Evolutionary conservation across 2,888 invertebrate species (phyloP), one percentile per base, ranked within the genome.

Genomic region (Cephus pulcher): DNA sequence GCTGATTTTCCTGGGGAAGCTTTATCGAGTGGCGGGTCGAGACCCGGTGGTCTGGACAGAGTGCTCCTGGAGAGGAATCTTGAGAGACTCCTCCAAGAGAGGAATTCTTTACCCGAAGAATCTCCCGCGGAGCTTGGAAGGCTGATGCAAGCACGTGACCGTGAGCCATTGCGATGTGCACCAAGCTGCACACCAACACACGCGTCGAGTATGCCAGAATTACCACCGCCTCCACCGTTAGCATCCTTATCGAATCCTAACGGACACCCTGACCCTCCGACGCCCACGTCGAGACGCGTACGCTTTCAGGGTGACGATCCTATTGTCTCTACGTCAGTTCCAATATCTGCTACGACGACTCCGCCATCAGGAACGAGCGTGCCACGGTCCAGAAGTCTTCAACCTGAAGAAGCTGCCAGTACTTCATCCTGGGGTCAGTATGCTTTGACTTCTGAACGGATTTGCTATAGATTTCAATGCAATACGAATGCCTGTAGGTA

Each of bases 11-110:
- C 78, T 35, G 78, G 34, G 2, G 76, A 77, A 74, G 79, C 79
- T 6, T 82, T 86, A 15, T 82, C 86, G 3, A 80, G 84, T 12
- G 80, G 83, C 74, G 86, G 87, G 4, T 88, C 89, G 23, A 86
- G 88, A 77, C 83, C 87, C 56, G 90, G 90, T 88, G 93, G 95
- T 84, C 88, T 96, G 86, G 95, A 96, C 88, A 93, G 96, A 87
- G 94, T 95, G 0, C 92, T 95, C 75, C 92, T 95, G 11, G 95
- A 95, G 87, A 93, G 95, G 84, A 95, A 95, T 88, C 92, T 95
- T 81, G 95, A 95, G 84, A 93, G 95, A 81, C 88, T 94, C 34
- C 90, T 94, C 35, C 93, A 93, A 9, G 94, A 94, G 82, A 90
- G 93, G 78, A 90, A 87, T 73, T 85, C 88, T 33, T 86, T 90